Percentiles rank a stretch among this genome's conserved stretches.
Conservation (phyloP, 2,888 invertebrate genomes). For the Drosophila pseudotalamancana region DNA sequence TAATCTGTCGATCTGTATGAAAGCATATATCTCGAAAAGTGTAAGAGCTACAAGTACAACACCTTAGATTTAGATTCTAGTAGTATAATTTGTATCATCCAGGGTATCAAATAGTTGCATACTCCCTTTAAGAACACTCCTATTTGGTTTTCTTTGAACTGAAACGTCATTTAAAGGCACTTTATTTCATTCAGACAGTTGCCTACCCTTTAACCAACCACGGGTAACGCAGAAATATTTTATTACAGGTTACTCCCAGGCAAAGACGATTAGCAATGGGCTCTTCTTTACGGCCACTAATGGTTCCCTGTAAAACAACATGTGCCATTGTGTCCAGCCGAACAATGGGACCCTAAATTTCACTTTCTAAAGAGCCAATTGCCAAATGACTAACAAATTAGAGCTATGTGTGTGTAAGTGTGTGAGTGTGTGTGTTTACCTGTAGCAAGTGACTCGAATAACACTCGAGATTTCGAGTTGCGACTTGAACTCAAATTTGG, state of each 20-base stretch:
- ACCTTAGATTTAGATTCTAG: too few relatives aligned
- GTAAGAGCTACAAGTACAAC: too few relatives aligned
- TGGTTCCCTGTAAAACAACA: conserved; percentile 30
- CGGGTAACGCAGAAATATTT: too few relatives aligned
- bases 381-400: conserved; percentile 32
- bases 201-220: not conserved
- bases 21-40: too few relatives aligned
- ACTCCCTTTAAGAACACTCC: not conserved
- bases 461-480: conserved; percentile 13
- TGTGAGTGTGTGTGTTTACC: not conserved
- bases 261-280: not conserved
- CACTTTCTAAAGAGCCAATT: conserved; percentile 50
- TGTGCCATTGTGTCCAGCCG: conserved; percentile 15
- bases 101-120: not conserved
- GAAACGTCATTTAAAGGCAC: not conserved
- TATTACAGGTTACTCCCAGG: not conserved
- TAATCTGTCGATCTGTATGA: too few relatives aligned
- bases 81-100: not conserved
- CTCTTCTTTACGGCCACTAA: not conserved
- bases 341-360: conserved; percentile 33
- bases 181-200: not conserved
- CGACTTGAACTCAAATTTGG: conserved; percentile 32
- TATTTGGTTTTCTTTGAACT: not conserved
- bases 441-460: conserved; percentile 30
- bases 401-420: not conserved